These are phyloP conservation scores for Macroramphosus scolopax DNA, from an alignment of 2,797 vertebrate species.

Conservation along the genomic window DNA sequence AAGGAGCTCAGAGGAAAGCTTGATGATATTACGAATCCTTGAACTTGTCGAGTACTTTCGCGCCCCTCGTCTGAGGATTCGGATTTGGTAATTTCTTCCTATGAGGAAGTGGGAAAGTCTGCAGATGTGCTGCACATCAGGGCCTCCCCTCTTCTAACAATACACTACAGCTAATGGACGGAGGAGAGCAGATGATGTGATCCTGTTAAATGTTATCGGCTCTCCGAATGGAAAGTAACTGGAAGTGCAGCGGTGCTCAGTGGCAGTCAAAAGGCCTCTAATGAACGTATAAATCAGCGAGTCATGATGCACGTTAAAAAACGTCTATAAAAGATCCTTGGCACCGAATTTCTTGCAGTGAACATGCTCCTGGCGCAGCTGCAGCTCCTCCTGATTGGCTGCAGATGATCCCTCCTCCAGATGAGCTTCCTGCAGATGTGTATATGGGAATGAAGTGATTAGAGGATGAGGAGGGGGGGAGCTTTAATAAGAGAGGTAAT, in stretches of 20 bases:
- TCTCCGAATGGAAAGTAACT: no score
- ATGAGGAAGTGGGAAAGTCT: slow-evolving; percentile 1
- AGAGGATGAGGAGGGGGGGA: no score
- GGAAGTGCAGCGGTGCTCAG: background rate
- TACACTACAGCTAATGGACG: no score
- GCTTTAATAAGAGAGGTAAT: slow-evolving; percentile 57
- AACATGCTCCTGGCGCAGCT: slow-evolving; percentile 39
- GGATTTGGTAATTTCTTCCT: slow-evolving; percentile 18
- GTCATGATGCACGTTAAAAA: no score
- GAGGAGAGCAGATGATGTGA: no score
- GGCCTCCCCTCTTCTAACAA: no score
- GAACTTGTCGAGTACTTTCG: no score
- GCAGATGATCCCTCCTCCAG: slow-evolving; percentile 52
- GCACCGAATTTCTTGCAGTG: slow-evolving; percentile 31
- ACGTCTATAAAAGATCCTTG: no score
- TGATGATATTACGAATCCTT: no score
- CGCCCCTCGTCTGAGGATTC: no score
- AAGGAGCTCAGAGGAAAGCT: background rate
- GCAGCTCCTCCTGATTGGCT: slow-evolving; percentile 48
- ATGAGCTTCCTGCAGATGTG: slow-evolving; percentile 42
- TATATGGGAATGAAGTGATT: slow-evolving; percentile 53
- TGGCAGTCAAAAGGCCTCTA: background rate
- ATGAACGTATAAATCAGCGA: no score
- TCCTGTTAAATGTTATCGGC: background rate
- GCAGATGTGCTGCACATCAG: slow-evolving; percentile 14